Conservation (phyloP, 2,113 vertebrate genomes). For the Neotragus pygmaeus region DNA sequence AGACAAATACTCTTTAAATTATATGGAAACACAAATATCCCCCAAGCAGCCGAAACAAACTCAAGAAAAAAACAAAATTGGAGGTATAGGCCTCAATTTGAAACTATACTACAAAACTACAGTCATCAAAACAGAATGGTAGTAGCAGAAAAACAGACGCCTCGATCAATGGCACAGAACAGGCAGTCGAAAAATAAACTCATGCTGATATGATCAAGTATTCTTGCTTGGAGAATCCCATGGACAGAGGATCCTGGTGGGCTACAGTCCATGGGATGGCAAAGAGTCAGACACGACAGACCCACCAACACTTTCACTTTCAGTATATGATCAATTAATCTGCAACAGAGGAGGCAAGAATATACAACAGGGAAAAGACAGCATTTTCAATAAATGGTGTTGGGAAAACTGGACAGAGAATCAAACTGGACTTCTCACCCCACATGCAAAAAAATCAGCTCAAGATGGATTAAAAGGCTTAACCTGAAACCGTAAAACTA, state of each 20-base stretch:
- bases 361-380: background rate
- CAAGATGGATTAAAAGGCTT: background rate
- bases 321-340: background rate
- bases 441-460: background rate
- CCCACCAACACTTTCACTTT: background rate
- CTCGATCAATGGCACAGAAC: background rate
- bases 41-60: background rate
- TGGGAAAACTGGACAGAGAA: background rate
- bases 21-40: background rate
- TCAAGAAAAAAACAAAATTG: background rate
- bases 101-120: background rate
- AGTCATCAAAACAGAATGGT: background rate
- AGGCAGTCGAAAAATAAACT: background rate
- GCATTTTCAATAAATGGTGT: background rate
- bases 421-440: background rate
- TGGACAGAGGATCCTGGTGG: background rate
- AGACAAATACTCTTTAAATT: background rate
- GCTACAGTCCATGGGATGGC: background rate
- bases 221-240: background rate
- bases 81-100: accelerated
- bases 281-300: background rate
- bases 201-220: background rate
- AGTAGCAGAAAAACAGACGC: background rate
- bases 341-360: background rate
- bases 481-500: background rate